Conservation (phyloP, 2,113 vertebrate species). For the Cyphomyrus plagiostoma region DNA sequence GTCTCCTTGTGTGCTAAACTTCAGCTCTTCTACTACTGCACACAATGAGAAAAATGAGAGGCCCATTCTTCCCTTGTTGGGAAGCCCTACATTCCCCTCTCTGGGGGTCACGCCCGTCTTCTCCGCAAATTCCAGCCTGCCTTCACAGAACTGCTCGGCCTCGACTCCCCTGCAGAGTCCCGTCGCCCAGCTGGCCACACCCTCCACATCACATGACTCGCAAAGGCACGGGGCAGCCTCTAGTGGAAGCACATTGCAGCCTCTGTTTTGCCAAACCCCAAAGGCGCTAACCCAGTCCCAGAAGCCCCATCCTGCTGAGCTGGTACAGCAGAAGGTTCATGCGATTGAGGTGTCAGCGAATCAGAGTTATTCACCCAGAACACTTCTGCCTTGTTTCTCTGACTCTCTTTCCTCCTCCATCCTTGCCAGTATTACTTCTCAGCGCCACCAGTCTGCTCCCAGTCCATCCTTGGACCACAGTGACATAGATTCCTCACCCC, state of each 20-base stretch:
- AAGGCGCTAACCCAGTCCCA: neutral
- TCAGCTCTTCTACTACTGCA: conserved; percentile 31
- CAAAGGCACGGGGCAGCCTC: neutral
- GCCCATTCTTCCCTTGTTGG: conserved; percentile 4
- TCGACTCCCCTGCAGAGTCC: neutral
- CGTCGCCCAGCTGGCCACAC: neutral
- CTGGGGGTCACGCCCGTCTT: conserved; percentile 29
- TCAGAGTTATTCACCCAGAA: neutral
- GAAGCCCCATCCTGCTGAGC: neutral
- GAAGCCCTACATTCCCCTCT: conserved; percentile 23
- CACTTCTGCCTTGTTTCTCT: neutral
- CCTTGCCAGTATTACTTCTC: neutral
- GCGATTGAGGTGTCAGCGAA: neutral
- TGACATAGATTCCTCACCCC: neutral
- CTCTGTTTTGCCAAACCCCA: neutral
- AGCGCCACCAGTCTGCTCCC: neutral
- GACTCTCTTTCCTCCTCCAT: conserved; percentile 15
- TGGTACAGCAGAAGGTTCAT: neutral
- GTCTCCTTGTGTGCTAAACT: conserved; percentile 19
- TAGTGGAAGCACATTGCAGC: neutral
- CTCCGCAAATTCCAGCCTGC: conserved; percentile 15
- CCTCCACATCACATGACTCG: neutral
- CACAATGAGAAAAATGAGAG: conserved; percentile 18
- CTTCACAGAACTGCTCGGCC: neutral
- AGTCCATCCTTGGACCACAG: neutral